Conservation (phyloP, 2,113 vertebrate genomes). For the Pseudorasbora parva region DNA sequence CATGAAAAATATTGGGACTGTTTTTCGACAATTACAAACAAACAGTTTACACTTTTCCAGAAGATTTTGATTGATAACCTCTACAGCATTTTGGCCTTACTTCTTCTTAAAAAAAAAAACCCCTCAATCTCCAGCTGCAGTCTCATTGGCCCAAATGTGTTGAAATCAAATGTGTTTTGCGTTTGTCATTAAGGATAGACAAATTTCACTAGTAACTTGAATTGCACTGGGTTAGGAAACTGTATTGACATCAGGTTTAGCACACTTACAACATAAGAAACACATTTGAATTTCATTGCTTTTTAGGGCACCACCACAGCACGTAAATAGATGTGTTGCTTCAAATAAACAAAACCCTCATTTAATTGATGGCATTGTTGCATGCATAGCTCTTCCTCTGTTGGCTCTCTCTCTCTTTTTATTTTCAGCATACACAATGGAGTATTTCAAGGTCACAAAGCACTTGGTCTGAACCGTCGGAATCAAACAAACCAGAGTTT, state of each 20-base stretch:
- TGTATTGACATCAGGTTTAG: background rate
- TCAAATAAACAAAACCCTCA: background rate
- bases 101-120: too few relatives aligned
- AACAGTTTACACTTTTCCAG: background rate
- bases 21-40: too few relatives aligned
- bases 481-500: constrained; percentile 17
- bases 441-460: constrained; percentile 21
- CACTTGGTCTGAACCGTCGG: constrained; percentile 16
- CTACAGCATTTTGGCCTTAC: too few relatives aligned
- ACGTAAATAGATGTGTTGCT: background rate
- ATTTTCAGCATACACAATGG: background rate
- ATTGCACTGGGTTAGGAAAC: background rate
- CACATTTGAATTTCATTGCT: background rate
- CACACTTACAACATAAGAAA: background rate
- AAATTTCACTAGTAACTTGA: background rate
- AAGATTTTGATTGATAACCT: background rate
- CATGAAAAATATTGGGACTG: background rate
- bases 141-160: background rate
- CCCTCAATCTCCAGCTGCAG: too few relatives aligned
- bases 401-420: background rate
- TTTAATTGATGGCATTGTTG: constrained; percentile 16
- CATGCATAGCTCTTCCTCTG: background rate
- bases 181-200: background rate
- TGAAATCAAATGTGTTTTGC: background rate
- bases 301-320: background rate